Evolutionary conservation across 2,888 invertebrate species (phyloP), one percentile per base, ranked within the genome.

Genomic region (Epirrhoe tristata): DNA sequence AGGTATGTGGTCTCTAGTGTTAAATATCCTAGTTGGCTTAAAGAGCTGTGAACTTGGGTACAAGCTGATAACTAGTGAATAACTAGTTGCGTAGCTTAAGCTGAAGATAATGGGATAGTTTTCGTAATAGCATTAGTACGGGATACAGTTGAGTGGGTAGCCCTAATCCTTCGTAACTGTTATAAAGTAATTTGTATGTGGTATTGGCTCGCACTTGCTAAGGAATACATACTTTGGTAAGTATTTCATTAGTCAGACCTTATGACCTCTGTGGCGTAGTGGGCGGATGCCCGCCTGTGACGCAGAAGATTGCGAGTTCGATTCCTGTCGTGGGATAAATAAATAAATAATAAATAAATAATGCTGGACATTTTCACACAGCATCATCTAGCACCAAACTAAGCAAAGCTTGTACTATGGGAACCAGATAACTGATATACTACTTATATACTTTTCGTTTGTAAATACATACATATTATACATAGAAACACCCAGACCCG

Each of bases 1-100:
- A 83, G 84, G 85, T 84, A 86, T 85, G 82, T 81, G 81, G 84
- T 83, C 81, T 85, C 83, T 75, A 78, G 82, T 81, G 83, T 83
- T 85, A 85, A 85, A 87, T 86, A 84, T 81, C 58, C 46, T 63
- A 52, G 62, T 10, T 34, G 39, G 55, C 58, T 71, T 68, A 65
- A 66, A 69, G 66, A 64, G 64, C 61, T 61, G 56, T 50, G 48
- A 55, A 64, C 65, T 61, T 51, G 58, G 61, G 59, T 59, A 66
- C 36, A 63, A 46, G 56, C 56, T 60, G 58, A 66, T 67, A 70
- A 61, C 63, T 61, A 10, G 17, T 48, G 58, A 62, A 58, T 57
- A 36, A 57, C 17, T 39, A 51, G 34, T 58, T 57, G 31, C 8
- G 6, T 36, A 6, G 36, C 53, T 43, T 43, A 46, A 24, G 24